Evolutionary conservation across 1,140 invertebrate species (phyloP), one percentile per base, ranked within the genome.

Genomic region (Drosophila teissieri): DNA sequence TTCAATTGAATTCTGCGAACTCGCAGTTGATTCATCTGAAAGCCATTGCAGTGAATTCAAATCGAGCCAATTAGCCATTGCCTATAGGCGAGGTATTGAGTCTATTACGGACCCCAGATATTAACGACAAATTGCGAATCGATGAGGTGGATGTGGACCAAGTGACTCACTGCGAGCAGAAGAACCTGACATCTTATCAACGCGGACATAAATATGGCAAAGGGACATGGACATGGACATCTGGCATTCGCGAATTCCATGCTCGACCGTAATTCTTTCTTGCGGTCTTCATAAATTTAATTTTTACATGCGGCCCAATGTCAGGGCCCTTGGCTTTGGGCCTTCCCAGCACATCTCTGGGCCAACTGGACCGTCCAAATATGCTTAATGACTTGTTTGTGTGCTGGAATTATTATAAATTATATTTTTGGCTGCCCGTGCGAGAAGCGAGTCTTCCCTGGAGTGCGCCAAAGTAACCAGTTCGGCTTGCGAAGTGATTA

Each of bases 251-350:
- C 24, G 48, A 31, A 46, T 56, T 42, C 44, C 46, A 40, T 64
- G 67, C 36, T 53, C 79, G 17, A 70, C 57, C 69, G 83, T 79
- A 88, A 88, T 63, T 86, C 79, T 89, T 88, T 76, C 65, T 65
- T 83, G 83, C 83, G 88, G 83, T 86, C 83, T 88, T 88, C 83
- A 86, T 86, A 86, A 88, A 86, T 86, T 86, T 82, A 52, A 40
- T 73, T 76, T 77, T 56, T 75, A 88, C 82, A 86, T 79, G 74
- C 61, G 62, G 46, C 48, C 57, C 69, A 42, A 36, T 77, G 82
- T 57, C 80, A 77, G 62, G 49, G 64, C 19, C 48, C 72, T 45
- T 46, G 24, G 24, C 24, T 55, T 40, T 55, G 22, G 53, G 39
- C 57, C 72, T 34, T 10, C 46, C 39, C 37, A 49, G 22, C 10